Evolutionary conservation across 1,140 invertebrate species (phyloP).

Genomic region (Drosophila truncata): DNA sequence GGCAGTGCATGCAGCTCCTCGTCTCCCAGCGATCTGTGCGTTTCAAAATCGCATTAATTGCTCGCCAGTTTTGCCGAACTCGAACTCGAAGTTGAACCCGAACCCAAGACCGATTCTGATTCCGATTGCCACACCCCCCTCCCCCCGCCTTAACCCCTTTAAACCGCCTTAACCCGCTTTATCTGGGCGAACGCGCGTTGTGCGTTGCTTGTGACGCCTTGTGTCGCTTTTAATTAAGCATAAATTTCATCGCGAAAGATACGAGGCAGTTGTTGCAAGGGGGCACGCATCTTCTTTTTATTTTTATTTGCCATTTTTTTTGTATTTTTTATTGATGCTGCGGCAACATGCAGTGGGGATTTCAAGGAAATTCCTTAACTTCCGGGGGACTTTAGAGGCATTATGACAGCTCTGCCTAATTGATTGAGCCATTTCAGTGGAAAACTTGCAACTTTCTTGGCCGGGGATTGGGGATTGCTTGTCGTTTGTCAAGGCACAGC

Average conservation of each 20-base stretch:
- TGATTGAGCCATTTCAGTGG: constrained; percentile 75
- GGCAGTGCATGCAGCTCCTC: not conserved
- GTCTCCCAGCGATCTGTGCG: constrained; percentile 69
- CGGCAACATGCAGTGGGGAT: constrained; percentile 64
- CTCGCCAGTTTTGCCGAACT: constrained; percentile 39
- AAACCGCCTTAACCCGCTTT: constrained; percentile 24
- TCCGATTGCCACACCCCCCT: constrained; percentile 8
- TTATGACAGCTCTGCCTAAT: constrained; percentile 76
- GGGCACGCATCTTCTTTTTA: constrained; percentile 42
- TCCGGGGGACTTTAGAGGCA: constrained; percentile 1
- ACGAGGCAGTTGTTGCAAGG: constrained; percentile 51
- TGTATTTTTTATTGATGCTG: constrained; percentile 67
- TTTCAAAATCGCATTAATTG: constrained; percentile 84
- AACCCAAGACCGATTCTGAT: constrained; percentile 17
- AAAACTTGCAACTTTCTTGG: constrained; percentile 34
- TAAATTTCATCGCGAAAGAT: constrained; percentile 84
- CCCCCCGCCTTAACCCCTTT: constrained; percentile 3
- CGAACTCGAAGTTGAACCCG: constrained; percentile 11
- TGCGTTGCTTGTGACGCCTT: constrained; percentile 63
- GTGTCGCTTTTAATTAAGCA: constrained; percentile 85
- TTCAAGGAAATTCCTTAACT: not conserved
- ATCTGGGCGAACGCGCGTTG: constrained; percentile 52
- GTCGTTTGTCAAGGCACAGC: constrained; percentile 54
- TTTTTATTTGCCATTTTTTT: not conserved
- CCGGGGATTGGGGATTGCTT: not conserved